Evolutionary conservation across 2,888 invertebrate genomes (phyloP), one percentile per base, ranked within the genome.

Genomic region (Apodemia zela): DNA sequence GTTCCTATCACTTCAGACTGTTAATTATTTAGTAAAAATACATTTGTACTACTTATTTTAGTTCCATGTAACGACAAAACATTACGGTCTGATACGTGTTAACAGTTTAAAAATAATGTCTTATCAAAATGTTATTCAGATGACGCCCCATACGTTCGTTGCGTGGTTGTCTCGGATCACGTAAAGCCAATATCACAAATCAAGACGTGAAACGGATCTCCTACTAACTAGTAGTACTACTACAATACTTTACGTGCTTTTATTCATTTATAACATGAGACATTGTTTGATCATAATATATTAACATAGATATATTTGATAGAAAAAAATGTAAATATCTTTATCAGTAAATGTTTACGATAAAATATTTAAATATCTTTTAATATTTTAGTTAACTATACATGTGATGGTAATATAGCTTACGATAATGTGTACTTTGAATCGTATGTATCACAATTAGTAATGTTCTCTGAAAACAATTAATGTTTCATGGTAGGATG

Each of bases 11-110:
- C 45, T 45, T 45, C 6, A 15, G 1, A 54, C 15, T 17, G 21
- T 54, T 5, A 13, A 25, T 25, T 25, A 54, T 25, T 15, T 15
- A 49, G 25, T 21, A 54, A 54, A 21, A 54, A 54, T 18, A 15
- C 25, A 21, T 49, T 3, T 0, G 10, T 35, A 35, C 35, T 38
- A 38, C 38, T 5, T 54, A 25, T n/a, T 45, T 38, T 18, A 51
- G 21, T 4, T 38, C 13, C 38, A 51, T 11, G 15, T 54, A 54
- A 25, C 25, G 54, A 54, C 13, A 13, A 54, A 54, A 25, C 25
- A 15, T 15, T 6, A 11, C 21, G 3, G 25, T 54, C 21, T 21
- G 15, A 15, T 25, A 15, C 15, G 74, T 76, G 72, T 71, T 72
- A 54, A 54, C 54, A 54, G 25, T 54, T 54, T 25, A 54, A 54